Percentiles rank a stretch among this genome's conserved stretches.
Conservation (phyloP, 2,888 invertebrate genomes). For the Lepidochitona cinerea region DNA sequence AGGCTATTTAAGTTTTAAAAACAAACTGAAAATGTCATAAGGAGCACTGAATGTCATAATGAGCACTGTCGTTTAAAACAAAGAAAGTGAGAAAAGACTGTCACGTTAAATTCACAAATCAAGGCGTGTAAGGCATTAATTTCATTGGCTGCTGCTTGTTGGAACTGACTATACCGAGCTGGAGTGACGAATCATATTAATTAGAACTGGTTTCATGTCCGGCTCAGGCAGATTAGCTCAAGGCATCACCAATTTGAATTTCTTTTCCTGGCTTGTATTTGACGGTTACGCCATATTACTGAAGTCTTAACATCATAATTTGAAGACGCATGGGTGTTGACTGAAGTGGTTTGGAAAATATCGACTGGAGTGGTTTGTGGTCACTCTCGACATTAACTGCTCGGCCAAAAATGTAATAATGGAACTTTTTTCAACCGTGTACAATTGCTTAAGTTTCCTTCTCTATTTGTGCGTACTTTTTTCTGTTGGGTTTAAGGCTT, state of each 20-base stretch:
- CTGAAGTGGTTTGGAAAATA: constrained; percentile 10
- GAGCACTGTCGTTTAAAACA: no score
- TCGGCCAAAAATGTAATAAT: constrained; percentile 33
- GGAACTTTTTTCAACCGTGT: constrained; percentile 31
- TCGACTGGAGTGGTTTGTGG: constrained; percentile 25
- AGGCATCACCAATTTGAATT: constrained; percentile 12
- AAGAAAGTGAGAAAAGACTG: no score
- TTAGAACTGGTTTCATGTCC: background rate
- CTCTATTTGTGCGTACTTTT: background rate
- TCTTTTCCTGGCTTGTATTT: constrained; percentile 22
- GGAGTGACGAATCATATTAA: background rate
- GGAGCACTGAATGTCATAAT: no score
- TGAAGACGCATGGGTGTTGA: constrained; percentile 16
- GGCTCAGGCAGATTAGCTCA: constrained; percentile 12
- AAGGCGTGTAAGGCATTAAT: background rate
- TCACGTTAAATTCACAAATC: no score
- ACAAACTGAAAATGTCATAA: no score
- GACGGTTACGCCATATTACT: constrained; percentile 21
- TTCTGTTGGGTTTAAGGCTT: background rate
- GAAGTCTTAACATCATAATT: constrained; percentile 22
- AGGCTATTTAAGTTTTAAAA: no score
- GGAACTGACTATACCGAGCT: background rate
- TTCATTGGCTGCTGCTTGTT: background rate
- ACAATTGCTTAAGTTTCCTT: background rate
- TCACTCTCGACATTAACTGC: background rate